These are phyloP conservation scores for Ptilonorhynchus violaceus DNA, from an alignment of 2,113 vertebrate genomes.

Conservation along the genomic window DNA sequence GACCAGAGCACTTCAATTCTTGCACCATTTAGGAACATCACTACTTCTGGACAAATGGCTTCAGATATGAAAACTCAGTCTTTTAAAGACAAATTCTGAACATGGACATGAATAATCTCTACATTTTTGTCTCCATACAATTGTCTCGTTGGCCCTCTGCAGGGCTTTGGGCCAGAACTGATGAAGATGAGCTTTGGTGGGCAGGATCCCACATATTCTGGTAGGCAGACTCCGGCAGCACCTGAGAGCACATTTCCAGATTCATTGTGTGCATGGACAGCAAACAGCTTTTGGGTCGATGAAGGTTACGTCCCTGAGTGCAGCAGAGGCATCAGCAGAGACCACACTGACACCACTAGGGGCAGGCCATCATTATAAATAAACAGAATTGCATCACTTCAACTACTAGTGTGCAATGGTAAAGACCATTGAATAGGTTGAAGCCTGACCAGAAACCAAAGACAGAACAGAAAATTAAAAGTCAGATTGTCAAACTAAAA, in stretches of 20 bases:
- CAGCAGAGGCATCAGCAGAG: not conserved
- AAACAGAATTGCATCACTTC: not conserved
- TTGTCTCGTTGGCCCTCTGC: not conserved
- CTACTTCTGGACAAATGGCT: not conserved
- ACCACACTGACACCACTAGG: not conserved
- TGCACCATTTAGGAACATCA: not conserved
- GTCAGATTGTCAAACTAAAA: not conserved
- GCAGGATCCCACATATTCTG: not conserved
- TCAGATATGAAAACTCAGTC: not conserved
- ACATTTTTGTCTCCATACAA: not conserved
- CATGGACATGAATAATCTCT: not conserved
- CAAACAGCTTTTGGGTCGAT: not conserved
- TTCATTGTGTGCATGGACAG: not conserved
- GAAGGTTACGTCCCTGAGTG: not conserved
- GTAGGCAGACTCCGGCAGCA: not conserved
- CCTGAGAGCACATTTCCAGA: not conserved
- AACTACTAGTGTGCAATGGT: not conserved
- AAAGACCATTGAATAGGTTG: not conserved
- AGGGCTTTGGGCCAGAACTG: not conserved
- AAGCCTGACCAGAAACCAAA: not conserved
- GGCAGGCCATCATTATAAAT: not conserved
- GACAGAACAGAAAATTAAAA: not conserved
- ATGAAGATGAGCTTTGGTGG: not conserved
- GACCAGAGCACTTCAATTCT: not conserved
- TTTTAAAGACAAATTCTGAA: not conserved